Percentiles rank a stretch among this genome's conserved stretches.
phyloP scores from a whole-genome alignment of 2,113 vertebrate genomes.

The Ailurus styani region DNA sequence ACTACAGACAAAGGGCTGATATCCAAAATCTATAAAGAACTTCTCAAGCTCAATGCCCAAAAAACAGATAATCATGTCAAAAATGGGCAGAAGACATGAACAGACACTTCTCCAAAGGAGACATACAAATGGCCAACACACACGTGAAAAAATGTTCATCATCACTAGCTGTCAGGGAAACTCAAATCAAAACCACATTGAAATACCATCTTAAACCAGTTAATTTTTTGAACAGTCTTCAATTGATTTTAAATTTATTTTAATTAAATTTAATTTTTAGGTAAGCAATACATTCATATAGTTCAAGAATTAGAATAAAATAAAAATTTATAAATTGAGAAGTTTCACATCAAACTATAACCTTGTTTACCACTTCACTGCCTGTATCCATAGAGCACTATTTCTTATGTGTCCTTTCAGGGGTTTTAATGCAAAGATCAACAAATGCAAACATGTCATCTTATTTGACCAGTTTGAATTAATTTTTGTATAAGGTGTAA shows the following conservation, averaged over 20 bases:
- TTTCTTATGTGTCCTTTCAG: background rate
- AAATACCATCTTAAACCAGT: too few relatives aligned
- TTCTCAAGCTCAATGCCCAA: too few relatives aligned
- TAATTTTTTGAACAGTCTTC: background rate
- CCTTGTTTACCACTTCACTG: background rate
- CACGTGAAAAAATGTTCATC: too few relatives aligned
- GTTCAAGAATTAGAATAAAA: background rate
- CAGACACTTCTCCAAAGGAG: too few relatives aligned
- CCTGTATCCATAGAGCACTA: too few relatives aligned
- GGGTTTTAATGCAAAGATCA: background rate
- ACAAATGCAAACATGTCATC: background rate
- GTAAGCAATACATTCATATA: background rate
- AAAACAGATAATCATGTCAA: too few relatives aligned
- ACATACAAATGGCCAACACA: too few relatives aligned
- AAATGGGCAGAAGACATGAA: too few relatives aligned
- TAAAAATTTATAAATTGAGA: background rate
- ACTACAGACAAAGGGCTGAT: too few relatives aligned
- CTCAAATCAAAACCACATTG: too few relatives aligned
- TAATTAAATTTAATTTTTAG: background rate
- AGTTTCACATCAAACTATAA: background rate
- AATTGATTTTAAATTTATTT: background rate
- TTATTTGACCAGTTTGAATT: background rate
- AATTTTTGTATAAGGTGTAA: background rate
- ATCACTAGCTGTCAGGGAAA: too few relatives aligned
- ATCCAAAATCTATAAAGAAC: too few relatives aligned